Base-by-base conservation (phyloP, 2,113 vertebrate genomes). In the Pelvicachromis taeniatus region DNA sequence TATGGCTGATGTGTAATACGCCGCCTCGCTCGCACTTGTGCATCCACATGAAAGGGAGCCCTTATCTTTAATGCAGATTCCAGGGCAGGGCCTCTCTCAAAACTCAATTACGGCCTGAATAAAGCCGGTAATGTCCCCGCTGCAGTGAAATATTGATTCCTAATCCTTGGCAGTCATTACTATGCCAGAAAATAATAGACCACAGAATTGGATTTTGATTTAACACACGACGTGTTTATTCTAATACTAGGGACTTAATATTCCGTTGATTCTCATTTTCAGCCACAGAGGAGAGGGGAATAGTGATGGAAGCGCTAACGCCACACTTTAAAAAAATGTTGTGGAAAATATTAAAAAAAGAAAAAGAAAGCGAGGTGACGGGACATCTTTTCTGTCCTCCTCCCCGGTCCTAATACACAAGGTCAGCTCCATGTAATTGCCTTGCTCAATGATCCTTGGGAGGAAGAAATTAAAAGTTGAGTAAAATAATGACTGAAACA, bases 401-500 rank as follows among this genome's bases (percentile, higher is more conserved):
- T 87, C 94, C 84, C 77, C 53, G 52, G 79, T 78, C 53, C 85
- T 84, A 94, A 96, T 91, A 95, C 96, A 96, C 97, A 97, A 97
- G 97, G 97, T 97, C 97, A 95, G 96, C 96, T 97, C 96, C 97
- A 96, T 95, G 97, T 97, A 98, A 98, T 99, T 98, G 98, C 95
- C 94, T 96, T 96, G 96, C 96, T 97, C 97, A 99, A 98, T 97
- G 97, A 98, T 97, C 97, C 97, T 97, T 97, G 96, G 91, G 96
- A 97, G 95, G 96, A 96, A 96, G 97, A 97, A 97, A 98, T 98
- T 97, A 98, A 98, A 98, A 98, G 97, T 98, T 98, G 95, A 92
- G 94, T 94, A 96, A 96, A 97, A 98, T 97, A 98, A 99, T 97
- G 96, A 96, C 95, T 96, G 96, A 97, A 97, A 97, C 97, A 97